phyloP scores from a whole-genome alignment of 2,888 invertebrate genomes.

The Macaria liturata region DNA sequence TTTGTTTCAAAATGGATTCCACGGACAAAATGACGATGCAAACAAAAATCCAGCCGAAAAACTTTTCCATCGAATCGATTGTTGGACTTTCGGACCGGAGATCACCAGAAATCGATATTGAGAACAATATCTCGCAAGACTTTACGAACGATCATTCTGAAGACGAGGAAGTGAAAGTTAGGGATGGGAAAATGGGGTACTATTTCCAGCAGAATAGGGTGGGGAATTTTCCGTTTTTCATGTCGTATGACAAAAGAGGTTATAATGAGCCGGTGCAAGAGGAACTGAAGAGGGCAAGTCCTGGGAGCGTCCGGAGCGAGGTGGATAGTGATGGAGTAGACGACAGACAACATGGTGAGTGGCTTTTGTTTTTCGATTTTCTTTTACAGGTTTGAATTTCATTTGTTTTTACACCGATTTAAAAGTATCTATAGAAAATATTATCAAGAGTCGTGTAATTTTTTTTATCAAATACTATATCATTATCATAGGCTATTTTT shows the following conservation, averaged over 20 bases:
- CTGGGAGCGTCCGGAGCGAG: slow-evolving; percentile 73
- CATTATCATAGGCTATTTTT: no score
- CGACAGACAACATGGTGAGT: slow-evolving; percentile 72
- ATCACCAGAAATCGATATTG: slow-evolving; percentile 77
- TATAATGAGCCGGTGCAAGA: slow-evolving; percentile 59
- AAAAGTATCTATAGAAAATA: no score
- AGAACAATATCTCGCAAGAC: slow-evolving; percentile 69
- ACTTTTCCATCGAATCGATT: slow-evolving; percentile 86
- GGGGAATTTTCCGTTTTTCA: slow-evolving; percentile 76
- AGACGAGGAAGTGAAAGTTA: slow-evolving; percentile 67
- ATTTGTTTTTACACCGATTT: no score
- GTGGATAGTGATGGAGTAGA: slow-evolving; percentile 76
- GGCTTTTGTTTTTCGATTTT: slow-evolving; percentile 9
- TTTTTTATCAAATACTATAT: no score
- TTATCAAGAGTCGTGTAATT: no score
- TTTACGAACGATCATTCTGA: slow-evolving; percentile 62
- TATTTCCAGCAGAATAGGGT: slow-evolving; percentile 74
- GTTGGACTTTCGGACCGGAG: slow-evolving; percentile 72
- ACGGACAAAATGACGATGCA: slow-evolving; percentile 68
- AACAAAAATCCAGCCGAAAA: slow-evolving; percentile 80
- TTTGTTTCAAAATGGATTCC: slow-evolving; percentile 59
- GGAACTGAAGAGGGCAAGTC: slow-evolving; percentile 71
- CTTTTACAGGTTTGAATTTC: no score
- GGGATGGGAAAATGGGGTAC: slow-evolving; percentile 70
- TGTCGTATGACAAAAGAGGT: slow-evolving; percentile 73